A percentile compares a stretch with the other conserved stretches of the same genome.
Evolutionary conservation across 92 coral and sea anemone species (phyloP).

Genomic region (Epizoanthus scotinus): DNA sequence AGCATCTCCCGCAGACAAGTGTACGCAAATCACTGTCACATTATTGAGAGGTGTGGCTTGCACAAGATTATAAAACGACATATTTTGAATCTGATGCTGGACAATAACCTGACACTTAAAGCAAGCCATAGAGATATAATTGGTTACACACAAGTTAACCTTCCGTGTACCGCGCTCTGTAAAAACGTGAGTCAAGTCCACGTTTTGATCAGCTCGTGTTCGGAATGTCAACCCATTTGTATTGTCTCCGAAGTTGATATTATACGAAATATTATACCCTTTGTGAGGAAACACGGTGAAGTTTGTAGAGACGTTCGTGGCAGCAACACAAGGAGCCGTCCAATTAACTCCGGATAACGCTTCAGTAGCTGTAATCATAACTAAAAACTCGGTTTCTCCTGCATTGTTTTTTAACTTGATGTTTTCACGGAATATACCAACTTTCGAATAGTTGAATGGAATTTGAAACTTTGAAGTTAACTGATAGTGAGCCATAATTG

Average conservation of each 20-base stretch:
- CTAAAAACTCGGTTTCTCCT: constrained; percentile 1
- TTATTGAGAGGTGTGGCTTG: constrained; percentile 60
- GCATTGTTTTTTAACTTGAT: constrained; percentile 43
- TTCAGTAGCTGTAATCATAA: constrained; percentile 59
- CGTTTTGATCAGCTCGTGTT: constrained; percentile 34
- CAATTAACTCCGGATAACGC: constrained; percentile 54
- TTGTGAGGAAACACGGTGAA: constrained; percentile 61
- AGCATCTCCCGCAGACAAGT: constrained; percentile 62
- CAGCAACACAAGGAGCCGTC: constrained; percentile 41
- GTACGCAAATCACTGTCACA: constrained; percentile 53
- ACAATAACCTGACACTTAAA: constrained; percentile 64
- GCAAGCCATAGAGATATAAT: constrained; percentile 54
- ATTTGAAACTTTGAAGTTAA: constrained; percentile 50
- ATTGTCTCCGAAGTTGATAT: constrained; percentile 47
- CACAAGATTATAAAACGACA: constrained; percentile 52
- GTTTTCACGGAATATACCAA: constrained; percentile 55
- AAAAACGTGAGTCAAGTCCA: constrained; percentile 43
- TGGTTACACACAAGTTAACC: constrained; percentile 55
- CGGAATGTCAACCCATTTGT: constrained; percentile 26
- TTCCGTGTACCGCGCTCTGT: constrained; percentile 35
- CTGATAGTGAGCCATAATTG: constrained; percentile 48
- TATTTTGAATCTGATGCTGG: constrained; percentile 49
- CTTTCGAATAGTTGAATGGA: constrained; percentile 35
- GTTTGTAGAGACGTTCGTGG: constrained; percentile 63
- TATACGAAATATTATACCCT: constrained; percentile 68